phyloP scores from a whole-genome alignment of 2,113 vertebrate species.

The Canis aureus region DNA sequence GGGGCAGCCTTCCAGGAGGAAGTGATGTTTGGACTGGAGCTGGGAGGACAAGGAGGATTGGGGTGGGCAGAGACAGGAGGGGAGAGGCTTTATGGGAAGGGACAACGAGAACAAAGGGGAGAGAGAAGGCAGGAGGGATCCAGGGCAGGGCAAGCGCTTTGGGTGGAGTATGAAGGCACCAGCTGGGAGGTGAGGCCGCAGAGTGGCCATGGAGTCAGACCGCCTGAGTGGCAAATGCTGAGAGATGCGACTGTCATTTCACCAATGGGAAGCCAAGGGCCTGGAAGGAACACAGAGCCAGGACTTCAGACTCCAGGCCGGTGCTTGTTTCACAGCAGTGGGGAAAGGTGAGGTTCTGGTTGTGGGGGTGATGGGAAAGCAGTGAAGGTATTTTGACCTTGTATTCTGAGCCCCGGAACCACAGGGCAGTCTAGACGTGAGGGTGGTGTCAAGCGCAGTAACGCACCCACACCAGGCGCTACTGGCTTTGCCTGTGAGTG shows the following conservation, averaged over 20 bases:
- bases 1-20: neutral
- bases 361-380: neutral
- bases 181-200: neutral
- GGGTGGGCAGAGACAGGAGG: neutral
- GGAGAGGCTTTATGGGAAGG: neutral
- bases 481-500: neutral
- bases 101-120: neutral
- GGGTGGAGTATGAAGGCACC: neutral
- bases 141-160: neutral
- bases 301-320: neutral
- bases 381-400: neutral
- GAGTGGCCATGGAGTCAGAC: neutral
- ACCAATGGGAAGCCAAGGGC: neutral
- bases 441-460: neutral
- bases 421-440: neutral
- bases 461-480: neutral
- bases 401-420: neutral
- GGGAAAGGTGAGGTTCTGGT: neutral
- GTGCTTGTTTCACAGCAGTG: neutral
- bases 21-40: neutral
- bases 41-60: neutral
- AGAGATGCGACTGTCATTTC: neutral
- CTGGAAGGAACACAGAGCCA: neutral
- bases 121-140: no score
- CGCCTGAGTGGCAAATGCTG: neutral